Percentiles rank a stretch among this genome's conserved stretches.
These are phyloP conservation scores for Probosciger aterrimus DNA, from an alignment of 2,113 vertebrate genomes.

Conservation along the genomic window DNA sequence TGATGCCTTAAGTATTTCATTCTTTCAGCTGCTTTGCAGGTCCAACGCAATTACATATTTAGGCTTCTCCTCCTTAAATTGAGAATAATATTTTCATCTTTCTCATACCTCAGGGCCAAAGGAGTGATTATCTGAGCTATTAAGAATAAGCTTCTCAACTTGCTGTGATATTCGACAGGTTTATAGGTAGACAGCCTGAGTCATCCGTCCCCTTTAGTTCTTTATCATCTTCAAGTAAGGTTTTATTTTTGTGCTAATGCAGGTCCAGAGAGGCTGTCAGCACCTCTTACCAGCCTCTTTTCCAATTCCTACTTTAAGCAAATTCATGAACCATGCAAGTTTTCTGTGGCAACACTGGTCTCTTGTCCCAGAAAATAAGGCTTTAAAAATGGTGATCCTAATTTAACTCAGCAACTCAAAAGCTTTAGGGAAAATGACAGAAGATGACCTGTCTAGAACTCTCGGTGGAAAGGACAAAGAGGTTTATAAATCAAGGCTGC, in stretches of 20 bases:
- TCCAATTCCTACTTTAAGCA: background rate
- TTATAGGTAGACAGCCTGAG: background rate
- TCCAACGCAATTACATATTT: background rate
- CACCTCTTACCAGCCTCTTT: background rate
- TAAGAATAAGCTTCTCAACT: background rate
- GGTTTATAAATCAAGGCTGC: constrained; percentile 60
- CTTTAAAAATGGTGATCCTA: constrained; percentile 45
- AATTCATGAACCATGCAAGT: background rate
- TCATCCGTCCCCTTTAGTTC: background rate
- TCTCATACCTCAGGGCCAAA: background rate
- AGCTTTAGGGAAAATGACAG: constrained; percentile 20
- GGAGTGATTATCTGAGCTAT: background rate
- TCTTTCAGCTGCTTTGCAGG: background rate
- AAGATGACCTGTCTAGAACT: constrained; percentile 55
- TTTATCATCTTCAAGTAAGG: background rate
- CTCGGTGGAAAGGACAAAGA: constrained; percentile 43
- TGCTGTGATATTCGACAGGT: background rate
- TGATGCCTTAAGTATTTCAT: background rate
- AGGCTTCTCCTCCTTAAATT: background rate
- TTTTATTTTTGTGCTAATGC: background rate
- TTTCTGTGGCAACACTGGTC: background rate
- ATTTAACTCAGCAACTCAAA: constrained; percentile 55
- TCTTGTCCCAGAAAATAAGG: constrained; percentile 48
- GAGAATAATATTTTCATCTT: background rate
- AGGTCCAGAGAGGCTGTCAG: background rate